Conservation (phyloP, 2,888 invertebrate species). For the Morpho deidamia region DNA sequence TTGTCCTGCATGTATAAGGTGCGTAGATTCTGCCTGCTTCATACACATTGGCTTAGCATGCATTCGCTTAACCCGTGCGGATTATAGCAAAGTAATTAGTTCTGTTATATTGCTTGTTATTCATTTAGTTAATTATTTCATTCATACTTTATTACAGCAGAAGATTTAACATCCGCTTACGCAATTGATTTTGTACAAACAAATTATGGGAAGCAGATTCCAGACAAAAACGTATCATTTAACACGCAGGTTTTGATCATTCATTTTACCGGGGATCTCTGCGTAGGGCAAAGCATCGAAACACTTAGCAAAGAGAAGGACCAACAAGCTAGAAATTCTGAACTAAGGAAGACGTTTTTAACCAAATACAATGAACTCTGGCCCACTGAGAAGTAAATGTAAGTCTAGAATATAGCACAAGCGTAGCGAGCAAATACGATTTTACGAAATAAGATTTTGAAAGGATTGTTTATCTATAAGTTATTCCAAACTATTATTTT, state of each 20-base stretch:
- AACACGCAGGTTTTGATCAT: slow-evolving; percentile 80
- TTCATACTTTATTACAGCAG: slow-evolving; percentile 32
- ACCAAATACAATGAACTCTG: slow-evolving; percentile 70
- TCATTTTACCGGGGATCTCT: slow-evolving; percentile 79
- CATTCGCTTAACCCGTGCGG: too few relatives aligned
- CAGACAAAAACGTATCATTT: slow-evolving; percentile 69
- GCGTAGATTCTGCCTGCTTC: too few relatives aligned
- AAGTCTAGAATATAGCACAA: slow-evolving; percentile 19
- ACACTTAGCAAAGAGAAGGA: slow-evolving; percentile 81
- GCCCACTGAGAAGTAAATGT: slow-evolving; percentile 61
- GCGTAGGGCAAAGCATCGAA: slow-evolving; percentile 75
- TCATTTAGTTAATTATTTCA: too few relatives aligned
- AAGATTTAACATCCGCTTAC: slow-evolving; percentile 43
- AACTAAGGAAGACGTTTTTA: slow-evolving; percentile 77
- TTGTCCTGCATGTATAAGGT: too few relatives aligned
- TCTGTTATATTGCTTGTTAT: too few relatives aligned
- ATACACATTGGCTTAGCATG: too few relatives aligned
- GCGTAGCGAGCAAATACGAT: slow-evolving; percentile 1
- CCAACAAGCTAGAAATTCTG: slow-evolving; percentile 80
- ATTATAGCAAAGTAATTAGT: too few relatives aligned
- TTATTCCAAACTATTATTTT: slow-evolving; percentile 16
- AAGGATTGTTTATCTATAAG: background rate
- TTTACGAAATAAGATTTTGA: too few relatives aligned
- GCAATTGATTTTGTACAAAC: slow-evolving; percentile 53
- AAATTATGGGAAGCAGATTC: slow-evolving; percentile 52